These are phyloP conservation scores for Chrysaora quinquecirrha DNA, from an alignment of 30 jellyfish, hydroid and myxozoan species.

Conservation along the genomic window DNA sequence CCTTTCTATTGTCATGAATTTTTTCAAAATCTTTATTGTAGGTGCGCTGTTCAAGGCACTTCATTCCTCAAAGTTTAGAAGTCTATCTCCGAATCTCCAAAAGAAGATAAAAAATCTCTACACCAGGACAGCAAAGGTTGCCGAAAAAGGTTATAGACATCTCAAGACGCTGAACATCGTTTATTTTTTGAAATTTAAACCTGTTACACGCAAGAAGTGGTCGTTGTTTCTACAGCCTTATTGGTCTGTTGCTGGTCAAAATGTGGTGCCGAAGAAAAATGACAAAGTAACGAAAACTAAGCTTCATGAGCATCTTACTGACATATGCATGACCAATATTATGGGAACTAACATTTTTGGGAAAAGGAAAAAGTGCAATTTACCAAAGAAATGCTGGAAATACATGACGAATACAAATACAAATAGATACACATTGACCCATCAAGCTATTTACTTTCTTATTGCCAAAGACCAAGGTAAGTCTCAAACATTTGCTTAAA, in stretches of 20 bases:
- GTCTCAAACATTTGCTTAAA: too few relatives aligned
- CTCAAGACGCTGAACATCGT: background rate
- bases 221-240: too few relatives aligned
- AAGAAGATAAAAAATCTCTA: background rate
- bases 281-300: too few relatives aligned
- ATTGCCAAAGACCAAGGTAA: constrained; percentile 23
- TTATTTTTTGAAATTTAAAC: background rate
- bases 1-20: too few relatives aligned
- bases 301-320: background rate
- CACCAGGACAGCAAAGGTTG: background rate
- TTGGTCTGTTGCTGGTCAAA: too few relatives aligned
- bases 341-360: background rate
- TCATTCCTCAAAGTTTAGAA: too few relatives aligned
- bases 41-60: background rate
- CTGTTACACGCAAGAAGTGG: background rate
- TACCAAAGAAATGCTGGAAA: constrained; percentile 16
- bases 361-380: background rate
- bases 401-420: background rate
- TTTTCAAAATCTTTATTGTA: background rate
- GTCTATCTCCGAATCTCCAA: background rate
- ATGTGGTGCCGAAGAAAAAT: too few relatives aligned
- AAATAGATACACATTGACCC: constrained; percentile 12
- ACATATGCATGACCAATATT: background rate
- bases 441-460: constrained; percentile 20
- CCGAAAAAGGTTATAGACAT: background rate